Conservation (phyloP, 2,797 vertebrate species). For the Gymnoscopelus braueri region DNA sequence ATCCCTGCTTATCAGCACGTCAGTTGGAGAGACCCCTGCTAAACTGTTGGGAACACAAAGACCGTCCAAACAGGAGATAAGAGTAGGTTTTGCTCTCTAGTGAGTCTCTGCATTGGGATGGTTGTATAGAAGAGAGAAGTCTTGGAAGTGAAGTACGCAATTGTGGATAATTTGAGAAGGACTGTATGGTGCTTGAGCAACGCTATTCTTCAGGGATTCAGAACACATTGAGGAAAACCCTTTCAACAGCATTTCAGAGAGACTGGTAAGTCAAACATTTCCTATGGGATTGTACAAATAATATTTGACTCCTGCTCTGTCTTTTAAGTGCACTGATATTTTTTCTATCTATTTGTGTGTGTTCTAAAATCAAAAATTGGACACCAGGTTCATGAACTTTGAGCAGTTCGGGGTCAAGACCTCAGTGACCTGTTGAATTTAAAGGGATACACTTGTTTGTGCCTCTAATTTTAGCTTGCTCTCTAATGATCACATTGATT, state of each 20-base stretch:
- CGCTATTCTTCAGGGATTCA: background rate
- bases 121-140: background rate
- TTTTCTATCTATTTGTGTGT: background rate
- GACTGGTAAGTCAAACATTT: slow-evolving; percentile 33
- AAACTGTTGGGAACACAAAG: background rate
- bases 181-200: background rate
- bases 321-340: background rate
- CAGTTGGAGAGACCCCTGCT: background rate
- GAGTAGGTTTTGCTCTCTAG: background rate
- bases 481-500: slow-evolving; percentile 30
- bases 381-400: no score
- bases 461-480: slow-evolving; percentile 12
- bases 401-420: background rate
- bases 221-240: slow-evolving; percentile 19
- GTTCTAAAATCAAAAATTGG: background rate
- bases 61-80: background rate
- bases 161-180: background rate
- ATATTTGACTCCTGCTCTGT: background rate
- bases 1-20: background rate
- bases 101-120: background rate
- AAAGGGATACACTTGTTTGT: background rate
- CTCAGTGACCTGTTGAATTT: background rate
- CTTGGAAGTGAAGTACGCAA: background rate
- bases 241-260: background rate
- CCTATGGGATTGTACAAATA: background rate